These are phyloP conservation scores for Axis porcinus DNA, from an alignment of 2,113 vertebrate species.

Conservation along the genomic window DNA sequence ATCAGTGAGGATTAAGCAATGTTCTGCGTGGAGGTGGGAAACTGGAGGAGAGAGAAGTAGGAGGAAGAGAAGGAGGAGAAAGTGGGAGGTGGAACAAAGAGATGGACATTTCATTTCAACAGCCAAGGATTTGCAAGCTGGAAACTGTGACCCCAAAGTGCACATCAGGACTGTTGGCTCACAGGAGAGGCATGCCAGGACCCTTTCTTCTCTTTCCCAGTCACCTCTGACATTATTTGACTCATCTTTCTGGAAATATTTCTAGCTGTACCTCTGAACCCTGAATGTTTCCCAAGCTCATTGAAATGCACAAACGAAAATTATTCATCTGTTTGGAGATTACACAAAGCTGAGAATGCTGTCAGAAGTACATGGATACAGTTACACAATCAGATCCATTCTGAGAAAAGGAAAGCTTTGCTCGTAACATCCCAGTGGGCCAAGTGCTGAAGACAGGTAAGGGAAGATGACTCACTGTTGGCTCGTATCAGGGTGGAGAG, in stretches of 20 bases:
- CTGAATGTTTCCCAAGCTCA: constrained; percentile 53
- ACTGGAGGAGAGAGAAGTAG: background rate
- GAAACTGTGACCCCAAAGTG: constrained; percentile 70
- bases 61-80: constrained; percentile 41
- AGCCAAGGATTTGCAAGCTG: constrained; percentile 68
- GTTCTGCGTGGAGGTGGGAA: constrained; percentile 48
- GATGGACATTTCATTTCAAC: constrained; percentile 54
- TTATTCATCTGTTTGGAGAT: constrained; percentile 70
- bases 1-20: constrained; percentile 21
- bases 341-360: constrained; percentile 34
- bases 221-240: constrained; percentile 64
- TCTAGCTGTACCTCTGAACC: constrained; percentile 69
- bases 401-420: background rate
- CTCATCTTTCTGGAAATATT: constrained; percentile 69
- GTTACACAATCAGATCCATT: constrained; percentile 45
- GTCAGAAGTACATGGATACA: constrained; percentile 29
- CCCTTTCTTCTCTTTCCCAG: constrained; percentile 70
- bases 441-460: constrained; percentile 1
- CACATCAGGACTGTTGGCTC: constrained; percentile 60
- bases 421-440: background rate
- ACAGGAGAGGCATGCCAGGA: constrained; percentile 18
- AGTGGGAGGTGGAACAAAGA: constrained; percentile 74
- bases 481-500: background rate
- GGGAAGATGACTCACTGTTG: background rate
- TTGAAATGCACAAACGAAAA: constrained; percentile 65